Percentiles rank a stretch among this genome's conserved stretches.
Evolutionary conservation across 2,888 invertebrate genomes (phyloP).

Genomic region (Heteropelma amictum): DNA sequence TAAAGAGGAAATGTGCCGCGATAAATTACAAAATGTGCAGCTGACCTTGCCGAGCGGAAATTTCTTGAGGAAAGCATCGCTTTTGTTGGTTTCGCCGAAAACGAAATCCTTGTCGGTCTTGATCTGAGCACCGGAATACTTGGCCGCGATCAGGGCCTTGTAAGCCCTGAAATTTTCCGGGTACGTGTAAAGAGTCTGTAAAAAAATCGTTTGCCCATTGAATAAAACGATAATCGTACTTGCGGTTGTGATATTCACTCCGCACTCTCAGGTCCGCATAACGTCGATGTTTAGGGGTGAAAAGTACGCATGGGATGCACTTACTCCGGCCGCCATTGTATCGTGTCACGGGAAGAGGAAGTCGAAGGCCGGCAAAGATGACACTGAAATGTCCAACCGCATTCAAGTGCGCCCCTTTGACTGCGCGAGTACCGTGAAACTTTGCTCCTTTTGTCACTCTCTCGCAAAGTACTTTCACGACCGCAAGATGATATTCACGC

Average conservation of each 20-base stretch:
- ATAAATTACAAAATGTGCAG: slow-evolving; percentile 34
- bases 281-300: slow-evolving; percentile 72
- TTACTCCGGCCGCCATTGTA: slow-evolving; percentile 81
- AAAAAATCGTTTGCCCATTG: slow-evolving; percentile 70
- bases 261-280: slow-evolving; percentile 15
- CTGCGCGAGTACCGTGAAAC: slow-evolving; percentile 35
- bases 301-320: slow-evolving; percentile 71
- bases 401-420: slow-evolving; percentile 55
- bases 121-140: slow-evolving; percentile 94
- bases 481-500: no score
- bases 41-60: slow-evolving; percentile 98
- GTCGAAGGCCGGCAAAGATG: slow-evolving; percentile 74
- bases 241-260: slow-evolving; percentile 17
- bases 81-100: slow-evolving; percentile 96
- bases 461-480: no score
- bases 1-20: not conserved
- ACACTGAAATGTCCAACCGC: slow-evolving; percentile 52
- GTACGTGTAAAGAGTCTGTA: slow-evolving; percentile 98
- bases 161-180: slow-evolving; percentile 98
- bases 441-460: slow-evolving; percentile 6
- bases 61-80: slow-evolving; percentile 91
- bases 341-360: slow-evolving; percentile 76
- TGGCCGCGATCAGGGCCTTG: slow-evolving; percentile 98
- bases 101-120: slow-evolving; percentile 91
- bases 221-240: slow-evolving; percentile 22